phyloP scores from a whole-genome alignment of 1,140 invertebrate species.

The Drosophila fuyamai region DNA sequence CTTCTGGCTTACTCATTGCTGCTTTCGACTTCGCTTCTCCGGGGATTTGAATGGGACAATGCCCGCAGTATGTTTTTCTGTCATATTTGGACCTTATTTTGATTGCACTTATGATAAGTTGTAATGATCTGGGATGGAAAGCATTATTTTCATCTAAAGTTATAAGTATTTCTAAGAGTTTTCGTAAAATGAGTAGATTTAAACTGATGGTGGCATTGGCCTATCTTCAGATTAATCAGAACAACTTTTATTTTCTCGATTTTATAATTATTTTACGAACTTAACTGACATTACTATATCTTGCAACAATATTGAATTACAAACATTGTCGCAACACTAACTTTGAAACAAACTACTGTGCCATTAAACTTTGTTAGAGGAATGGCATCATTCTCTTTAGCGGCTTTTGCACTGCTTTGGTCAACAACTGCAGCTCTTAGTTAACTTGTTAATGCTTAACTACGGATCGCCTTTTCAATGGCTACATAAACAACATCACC shows the following conservation, averaged over 20 bases:
- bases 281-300: too few relatives aligned
- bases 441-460: slow-evolving; percentile 41
- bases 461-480: slow-evolving; percentile 25
- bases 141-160: neutral
- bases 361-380: neutral
- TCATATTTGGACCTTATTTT: slow-evolving; percentile 12
- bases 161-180: neutral
- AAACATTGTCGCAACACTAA: neutral
- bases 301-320: neutral
- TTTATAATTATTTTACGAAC: too few relatives aligned
- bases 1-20: slow-evolving; percentile 7
- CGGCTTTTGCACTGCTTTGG: neutral
- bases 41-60: slow-evolving; percentile 21
- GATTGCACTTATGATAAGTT: neutral
- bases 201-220: too few relatives aligned
- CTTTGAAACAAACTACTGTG: neutral
- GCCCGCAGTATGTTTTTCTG: slow-evolving; percentile 16
- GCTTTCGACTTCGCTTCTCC: slow-evolving; percentile 2
- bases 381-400: neutral
- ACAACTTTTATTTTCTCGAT: too few relatives aligned
- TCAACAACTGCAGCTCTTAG: slow-evolving; percentile 8
- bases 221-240: too few relatives aligned
- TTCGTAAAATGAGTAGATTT: too few relatives aligned
- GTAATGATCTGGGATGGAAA: slow-evolving; percentile 20
- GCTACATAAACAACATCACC: slow-evolving; percentile 36